Conservation (phyloP, 2,113 vertebrate genomes). For the Athene noctua region DNA sequence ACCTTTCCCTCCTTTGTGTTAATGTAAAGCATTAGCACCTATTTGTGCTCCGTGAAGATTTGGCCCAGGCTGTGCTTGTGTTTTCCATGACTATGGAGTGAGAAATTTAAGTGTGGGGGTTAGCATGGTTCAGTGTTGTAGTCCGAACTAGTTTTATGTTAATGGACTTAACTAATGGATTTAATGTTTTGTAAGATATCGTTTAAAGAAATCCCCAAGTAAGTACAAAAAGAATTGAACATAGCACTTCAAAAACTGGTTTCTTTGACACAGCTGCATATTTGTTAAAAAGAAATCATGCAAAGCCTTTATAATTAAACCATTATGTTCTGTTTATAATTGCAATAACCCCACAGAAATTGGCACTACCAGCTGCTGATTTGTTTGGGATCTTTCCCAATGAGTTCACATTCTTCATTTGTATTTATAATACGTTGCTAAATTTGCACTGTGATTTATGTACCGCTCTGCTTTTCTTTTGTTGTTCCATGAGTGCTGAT, state of each 20-base stretch:
- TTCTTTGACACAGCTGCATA: background rate
- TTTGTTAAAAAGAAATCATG: background rate
- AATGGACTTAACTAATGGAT: background rate
- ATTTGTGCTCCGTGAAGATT: background rate
- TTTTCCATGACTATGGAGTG: background rate
- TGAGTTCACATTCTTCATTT: background rate
- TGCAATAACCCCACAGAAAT: background rate
- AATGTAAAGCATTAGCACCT: background rate
- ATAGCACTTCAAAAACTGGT: background rate
- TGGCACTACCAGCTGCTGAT: background rate
- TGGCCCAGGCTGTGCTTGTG: background rate
- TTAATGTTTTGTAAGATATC: background rate
- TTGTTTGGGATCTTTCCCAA: background rate
- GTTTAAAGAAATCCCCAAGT: background rate
- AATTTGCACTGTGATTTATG: background rate
- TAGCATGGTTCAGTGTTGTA: background rate
- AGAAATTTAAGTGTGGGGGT: background rate
- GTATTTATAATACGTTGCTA: background rate
- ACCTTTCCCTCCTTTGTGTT: background rate
- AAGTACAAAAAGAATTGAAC: background rate
- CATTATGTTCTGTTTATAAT: background rate
- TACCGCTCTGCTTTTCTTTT: background rate
- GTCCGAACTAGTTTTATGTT: background rate
- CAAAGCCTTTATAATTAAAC: conserved; percentile 22
- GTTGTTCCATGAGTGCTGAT: background rate